Conservation (phyloP, 2,888 invertebrate species). For the Coelopa pilipes region DNA sequence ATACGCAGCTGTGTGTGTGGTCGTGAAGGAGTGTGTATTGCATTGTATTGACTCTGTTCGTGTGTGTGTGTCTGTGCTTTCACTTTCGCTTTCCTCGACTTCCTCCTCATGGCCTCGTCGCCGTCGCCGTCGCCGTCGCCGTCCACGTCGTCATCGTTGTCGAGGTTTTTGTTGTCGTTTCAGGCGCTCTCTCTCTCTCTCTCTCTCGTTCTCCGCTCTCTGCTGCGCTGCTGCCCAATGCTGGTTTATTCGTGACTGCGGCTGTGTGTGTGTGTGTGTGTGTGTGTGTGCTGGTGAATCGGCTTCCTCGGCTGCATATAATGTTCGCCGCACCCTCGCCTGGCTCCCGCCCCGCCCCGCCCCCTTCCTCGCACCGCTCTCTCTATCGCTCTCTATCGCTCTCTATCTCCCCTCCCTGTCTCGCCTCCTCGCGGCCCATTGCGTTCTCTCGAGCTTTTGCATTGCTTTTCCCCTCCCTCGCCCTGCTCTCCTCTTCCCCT, state of each 20-base stretch:
- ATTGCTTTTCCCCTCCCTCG: background rate
- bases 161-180: constrained; percentile 31
- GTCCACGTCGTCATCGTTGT: constrained; percentile 39
- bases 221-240: too few species aligned
- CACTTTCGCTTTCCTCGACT: background rate
- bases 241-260: too few species aligned
- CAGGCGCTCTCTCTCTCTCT: constrained; percentile 49
- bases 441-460: constrained; percentile 14
- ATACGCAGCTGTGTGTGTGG: too few species aligned
- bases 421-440: background rate
- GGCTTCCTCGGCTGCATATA: constrained; percentile 29
- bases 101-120: too few species aligned
- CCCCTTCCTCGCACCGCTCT: background rate
- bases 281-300: constrained; percentile 16
- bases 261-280: background rate
- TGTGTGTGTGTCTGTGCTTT: background rate
- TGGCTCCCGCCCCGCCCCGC: background rate
- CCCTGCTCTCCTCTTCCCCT: background rate
- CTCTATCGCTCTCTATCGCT: background rate
- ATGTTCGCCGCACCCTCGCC: background rate
- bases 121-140: constrained; percentile 34
- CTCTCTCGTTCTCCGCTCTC: constrained; percentile 11
- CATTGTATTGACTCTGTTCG: background rate
- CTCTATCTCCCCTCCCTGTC: background rate
- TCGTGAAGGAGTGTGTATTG: background rate